A percentile compares a stretch with the other conserved stretches of the same genome.
phyloP scores from a whole-genome alignment of 2,113 vertebrate species.

The Pituophis catenifer region DNA sequence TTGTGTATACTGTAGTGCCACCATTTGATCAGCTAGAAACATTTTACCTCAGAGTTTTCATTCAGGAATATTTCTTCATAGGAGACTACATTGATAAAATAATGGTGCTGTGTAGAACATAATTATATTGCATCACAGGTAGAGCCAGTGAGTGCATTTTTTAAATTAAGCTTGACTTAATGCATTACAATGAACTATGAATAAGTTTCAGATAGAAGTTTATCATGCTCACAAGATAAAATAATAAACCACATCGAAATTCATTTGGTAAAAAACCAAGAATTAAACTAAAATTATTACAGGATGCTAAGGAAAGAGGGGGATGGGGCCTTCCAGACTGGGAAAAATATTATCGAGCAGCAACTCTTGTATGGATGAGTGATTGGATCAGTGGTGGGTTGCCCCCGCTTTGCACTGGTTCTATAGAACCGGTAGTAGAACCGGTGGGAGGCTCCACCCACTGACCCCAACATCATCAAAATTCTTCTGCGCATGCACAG shows the following conservation, averaged over 20 bases:
- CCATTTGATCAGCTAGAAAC: slow-evolving; percentile 45
- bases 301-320: no score
- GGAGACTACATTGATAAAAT: not conserved
- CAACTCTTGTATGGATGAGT: no score
- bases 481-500: no score
- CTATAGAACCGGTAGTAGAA: no score
- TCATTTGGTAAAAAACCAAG: no score
- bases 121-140: not conserved
- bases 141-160: not conserved
- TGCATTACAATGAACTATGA: not conserved
- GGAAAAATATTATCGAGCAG: no score
- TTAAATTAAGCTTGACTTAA: not conserved
- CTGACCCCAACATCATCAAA: no score
- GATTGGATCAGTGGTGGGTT: no score
- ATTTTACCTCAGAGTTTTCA: not conserved
- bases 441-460: no score
- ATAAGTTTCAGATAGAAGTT: not conserved
- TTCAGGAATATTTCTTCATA: not conserved
- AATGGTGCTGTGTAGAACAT: not conserved
- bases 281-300: no score
- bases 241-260: not conserved
- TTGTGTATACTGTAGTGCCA: slow-evolving; percentile 58
- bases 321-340: no score
- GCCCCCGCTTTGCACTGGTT: no score
- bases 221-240: not conserved